Evolutionary conservation across 2,113 vertebrate genomes (phyloP), one percentile per base, ranked within the genome.

Genomic region (Miniopterus natalensis): DNA sequence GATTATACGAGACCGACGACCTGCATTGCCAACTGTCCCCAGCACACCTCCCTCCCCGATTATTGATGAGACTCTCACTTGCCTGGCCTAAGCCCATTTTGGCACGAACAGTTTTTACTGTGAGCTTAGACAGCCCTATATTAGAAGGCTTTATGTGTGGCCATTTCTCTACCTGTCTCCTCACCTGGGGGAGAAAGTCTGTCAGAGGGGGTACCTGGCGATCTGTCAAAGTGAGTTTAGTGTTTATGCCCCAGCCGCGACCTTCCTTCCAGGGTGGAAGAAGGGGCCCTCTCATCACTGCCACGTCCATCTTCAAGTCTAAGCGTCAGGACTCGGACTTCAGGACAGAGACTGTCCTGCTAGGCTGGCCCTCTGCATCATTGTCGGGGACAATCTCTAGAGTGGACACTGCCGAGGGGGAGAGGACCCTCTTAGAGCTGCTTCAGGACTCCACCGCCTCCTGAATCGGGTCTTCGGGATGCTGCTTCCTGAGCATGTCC

Each of bases 1-100:
- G 92, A 96, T 92, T 96, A 83, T 17, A 61, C 31, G 70, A 83
- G 74, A 96, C 81, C 92, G 96, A 79, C 86, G 86, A 94, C 96
- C 84, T 91, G 85, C 49, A 51, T 88, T 95, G 81, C 61, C 90
- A 88, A 95, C 55, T 53, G 85, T 94, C 66, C 85, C 77, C 42
- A 83, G 89, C 77, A 94, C 84, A 51, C 18, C 55, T 83, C 6
- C 15, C 92, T 96, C 55, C 81, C 78, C 83, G 88, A 96, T 95
- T 88, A 90, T 89, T 78, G 68, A 94, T 74, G 85, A 88, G 49
- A 89, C 83, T 79, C 77, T 78, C 78, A 71, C 80, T 95, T 47
- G 27, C 29, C 57, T 18, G 61, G 66, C 31, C 79, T 7, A 65
- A 83, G 78, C 65, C 61, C 25, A 5, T 47, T 31, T 47, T 53